Conservation (phyloP, 1,140 invertebrate species). For the Lepidostoma basale region DNA sequence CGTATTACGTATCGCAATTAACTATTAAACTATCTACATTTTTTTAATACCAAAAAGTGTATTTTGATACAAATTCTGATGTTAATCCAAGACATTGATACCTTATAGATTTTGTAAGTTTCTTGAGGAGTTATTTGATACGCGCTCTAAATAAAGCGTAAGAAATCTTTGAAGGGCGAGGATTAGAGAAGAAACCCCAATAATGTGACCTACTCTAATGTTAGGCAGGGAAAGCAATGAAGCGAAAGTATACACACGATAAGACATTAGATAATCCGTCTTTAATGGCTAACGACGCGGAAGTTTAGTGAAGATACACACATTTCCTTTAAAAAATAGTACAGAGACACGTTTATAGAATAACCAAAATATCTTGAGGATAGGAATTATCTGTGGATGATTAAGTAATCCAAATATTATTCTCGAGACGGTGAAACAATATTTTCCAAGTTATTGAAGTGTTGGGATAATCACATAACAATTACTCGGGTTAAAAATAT, state of each 20-base stretch:
- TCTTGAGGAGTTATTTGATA: too few relatives aligned
- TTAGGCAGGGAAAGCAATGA: constrained; percentile 5
- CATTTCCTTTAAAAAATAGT: constrained; percentile 11
- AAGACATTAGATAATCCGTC: not conserved
- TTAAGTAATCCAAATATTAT: constrained; percentile 9
- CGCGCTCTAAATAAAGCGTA: too few relatives aligned
- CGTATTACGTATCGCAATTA: too few relatives aligned
- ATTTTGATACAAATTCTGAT: too few relatives aligned
- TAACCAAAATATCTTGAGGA: not conserved
- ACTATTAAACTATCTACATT: too few relatives aligned
- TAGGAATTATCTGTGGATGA: constrained; percentile 12
- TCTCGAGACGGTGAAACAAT: not conserved
- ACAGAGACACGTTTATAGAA: not conserved
- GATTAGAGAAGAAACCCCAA: not conserved
- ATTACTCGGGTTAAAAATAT: too few relatives aligned
- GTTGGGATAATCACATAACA: too few relatives aligned
- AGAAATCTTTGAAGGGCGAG: not conserved
- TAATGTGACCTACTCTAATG: not conserved
- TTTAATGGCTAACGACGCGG: constrained; percentile 9
- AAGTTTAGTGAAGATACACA: constrained; percentile 11
- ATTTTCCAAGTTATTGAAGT: too few relatives aligned
- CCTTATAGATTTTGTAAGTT: too few relatives aligned
- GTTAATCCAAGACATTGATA: too few relatives aligned
- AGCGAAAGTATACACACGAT: constrained; percentile 11
- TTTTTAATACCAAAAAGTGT: too few relatives aligned